Percentiles rank a stretch among this genome's conserved stretches.
phyloP scores from a whole-genome alignment of 1,140 invertebrate genomes.

The Drosophila nigromelanica region DNA sequence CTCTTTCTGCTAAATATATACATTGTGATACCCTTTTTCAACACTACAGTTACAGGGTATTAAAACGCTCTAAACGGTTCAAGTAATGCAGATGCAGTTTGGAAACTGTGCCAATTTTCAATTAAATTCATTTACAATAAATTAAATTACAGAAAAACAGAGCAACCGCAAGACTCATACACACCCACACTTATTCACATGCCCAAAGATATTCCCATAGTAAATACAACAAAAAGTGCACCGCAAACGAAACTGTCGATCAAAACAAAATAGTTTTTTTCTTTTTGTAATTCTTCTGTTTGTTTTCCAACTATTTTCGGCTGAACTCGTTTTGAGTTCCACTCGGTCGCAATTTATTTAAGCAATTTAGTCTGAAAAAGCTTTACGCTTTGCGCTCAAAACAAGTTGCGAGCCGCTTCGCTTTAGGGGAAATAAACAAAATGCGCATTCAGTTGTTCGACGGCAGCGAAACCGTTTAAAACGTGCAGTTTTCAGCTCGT shows the following conservation, averaged over 20 bases:
- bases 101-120: conserved; percentile 55
- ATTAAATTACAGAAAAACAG: conserved; percentile 25
- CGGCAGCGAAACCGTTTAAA: conserved; percentile 47
- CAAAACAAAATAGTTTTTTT: conserved; percentile 71
- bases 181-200: background rate
- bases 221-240: background rate
- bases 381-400: conserved; percentile 41
- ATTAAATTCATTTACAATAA: conserved; percentile 52
- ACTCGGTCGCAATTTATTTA: conserved; percentile 48
- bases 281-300: background rate
- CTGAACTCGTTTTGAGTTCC: conserved; percentile 62
- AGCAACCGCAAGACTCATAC: background rate
- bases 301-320: background rate
- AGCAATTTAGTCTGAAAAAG: conserved; percentile 31
- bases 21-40: background rate
- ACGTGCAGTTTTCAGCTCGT: background rate
- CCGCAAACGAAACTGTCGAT: conserved; percentile 57
- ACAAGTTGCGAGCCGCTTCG: conserved; percentile 8
- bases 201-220: conserved; percentile 8
- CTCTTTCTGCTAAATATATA: background rate
- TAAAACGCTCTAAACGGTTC: background rate
- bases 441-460: conserved; percentile 58
- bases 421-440: conserved; percentile 25
- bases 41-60: background rate
- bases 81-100: background rate